Percentiles rank a stretch among this genome's conserved stretches.
Conservation (phyloP, 2,888 invertebrate genomes). For the Serripes groenlandicus region DNA sequence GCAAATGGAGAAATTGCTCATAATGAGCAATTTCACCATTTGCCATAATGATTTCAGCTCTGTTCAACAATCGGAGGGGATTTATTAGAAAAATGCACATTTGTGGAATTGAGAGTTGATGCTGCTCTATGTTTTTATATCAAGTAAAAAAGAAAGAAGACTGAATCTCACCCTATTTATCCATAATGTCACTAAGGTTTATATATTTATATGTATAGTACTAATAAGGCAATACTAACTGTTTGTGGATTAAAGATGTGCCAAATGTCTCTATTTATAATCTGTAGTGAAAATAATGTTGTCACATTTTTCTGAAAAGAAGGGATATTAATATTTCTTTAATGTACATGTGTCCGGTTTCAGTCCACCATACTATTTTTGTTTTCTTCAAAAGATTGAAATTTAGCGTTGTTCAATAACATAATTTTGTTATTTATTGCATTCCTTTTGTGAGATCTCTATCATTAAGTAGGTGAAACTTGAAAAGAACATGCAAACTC, state of each 20-base stretch:
- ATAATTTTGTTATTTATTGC: too few species aligned
- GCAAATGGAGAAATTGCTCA: too few species aligned
- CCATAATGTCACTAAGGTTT: constrained; percentile 57
- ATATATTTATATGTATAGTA: constrained; percentile 71
- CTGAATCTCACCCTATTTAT: constrained; percentile 55
- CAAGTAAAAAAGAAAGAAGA: background rate
- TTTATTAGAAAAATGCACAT: too few species aligned
- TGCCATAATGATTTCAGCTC: too few species aligned
- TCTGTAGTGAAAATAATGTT: constrained; percentile 49
- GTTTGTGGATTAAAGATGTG: constrained; percentile 78
- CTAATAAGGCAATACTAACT: constrained; percentile 78
- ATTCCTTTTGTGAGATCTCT: too few species aligned
- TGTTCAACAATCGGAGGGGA: too few species aligned
- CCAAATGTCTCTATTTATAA: constrained; percentile 53
- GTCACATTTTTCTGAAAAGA: constrained; percentile 11
- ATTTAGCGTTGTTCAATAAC: too few species aligned
- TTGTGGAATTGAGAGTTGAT: background rate
- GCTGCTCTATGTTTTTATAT: background rate
- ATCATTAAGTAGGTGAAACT: too few species aligned
- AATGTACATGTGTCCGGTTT: constrained; percentile 4
- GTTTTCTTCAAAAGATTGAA: too few species aligned
- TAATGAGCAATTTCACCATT: too few species aligned
- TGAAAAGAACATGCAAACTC: too few species aligned
- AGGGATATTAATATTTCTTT: constrained; percentile 18
- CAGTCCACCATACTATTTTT: too few species aligned